Conservation (phyloP, 2,888 invertebrate species). For the Agrotis clavis region DNA sequence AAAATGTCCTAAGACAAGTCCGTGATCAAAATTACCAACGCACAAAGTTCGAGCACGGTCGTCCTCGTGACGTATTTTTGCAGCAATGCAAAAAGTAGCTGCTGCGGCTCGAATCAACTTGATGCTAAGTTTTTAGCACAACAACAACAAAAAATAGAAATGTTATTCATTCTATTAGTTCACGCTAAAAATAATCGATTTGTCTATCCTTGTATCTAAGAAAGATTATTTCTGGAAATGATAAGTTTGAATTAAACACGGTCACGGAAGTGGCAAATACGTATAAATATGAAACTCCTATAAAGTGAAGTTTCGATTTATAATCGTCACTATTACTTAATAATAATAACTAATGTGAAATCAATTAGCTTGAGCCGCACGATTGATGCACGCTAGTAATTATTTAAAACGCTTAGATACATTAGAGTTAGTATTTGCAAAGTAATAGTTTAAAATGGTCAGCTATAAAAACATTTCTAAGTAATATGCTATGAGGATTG, state of each 20-base stretch:
- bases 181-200: slow-evolving; percentile 78
- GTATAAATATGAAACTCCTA: slow-evolving; percentile 54
- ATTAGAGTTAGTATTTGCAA: slow-evolving; percentile 78
- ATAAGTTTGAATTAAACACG: slow-evolving; percentile 56
- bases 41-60: slow-evolving; percentile 75
- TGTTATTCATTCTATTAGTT: slow-evolving; percentile 75
- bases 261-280: slow-evolving; percentile 67
- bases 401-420: slow-evolving; percentile 75
- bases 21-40: slow-evolving; percentile 88
- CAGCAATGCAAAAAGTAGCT: slow-evolving; percentile 83
- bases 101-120: slow-evolving; percentile 75
- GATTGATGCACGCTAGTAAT: slow-evolving; percentile 78
- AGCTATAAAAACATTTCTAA: slow-evolving; percentile 78
- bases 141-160: slow-evolving; percentile 71
- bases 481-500: slow-evolving; percentile 68
- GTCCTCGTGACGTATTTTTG: slow-evolving; percentile 81
- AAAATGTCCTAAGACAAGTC: slow-evolving; percentile 74
- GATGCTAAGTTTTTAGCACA: slow-evolving; percentile 75
- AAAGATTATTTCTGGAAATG: slow-evolving; percentile 45
- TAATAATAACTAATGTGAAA: slow-evolving; percentile 78
- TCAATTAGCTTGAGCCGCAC: slow-evolving; percentile 78
- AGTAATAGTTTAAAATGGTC: slow-evolving; percentile 80
- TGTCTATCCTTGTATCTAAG: slow-evolving; percentile 44
- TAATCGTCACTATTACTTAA: slow-evolving; percentile 65
- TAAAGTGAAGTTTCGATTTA: slow-evolving; percentile 55